Evolutionary conservation across 2,113 vertebrate species (phyloP).

Genomic region (Perognathus longimembris): DNA sequence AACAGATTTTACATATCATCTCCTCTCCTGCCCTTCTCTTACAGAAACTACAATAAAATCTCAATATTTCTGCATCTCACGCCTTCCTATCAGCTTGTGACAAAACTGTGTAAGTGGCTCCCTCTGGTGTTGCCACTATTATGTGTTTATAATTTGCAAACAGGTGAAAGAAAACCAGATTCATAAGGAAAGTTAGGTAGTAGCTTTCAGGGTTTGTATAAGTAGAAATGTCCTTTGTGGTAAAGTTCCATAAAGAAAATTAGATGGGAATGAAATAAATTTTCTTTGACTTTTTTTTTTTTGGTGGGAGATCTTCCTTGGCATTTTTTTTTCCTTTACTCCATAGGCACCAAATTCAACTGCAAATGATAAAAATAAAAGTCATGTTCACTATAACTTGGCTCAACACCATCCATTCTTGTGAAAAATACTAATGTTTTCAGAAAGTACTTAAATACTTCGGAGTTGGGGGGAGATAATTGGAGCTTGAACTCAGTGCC

Average conservation of each 20-base stretch:
- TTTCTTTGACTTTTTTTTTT: background rate
- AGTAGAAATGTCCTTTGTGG: background rate
- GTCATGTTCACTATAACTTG: background rate
- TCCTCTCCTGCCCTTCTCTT: slow-evolving; percentile 64
- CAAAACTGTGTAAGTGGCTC: slow-evolving; percentile 85
- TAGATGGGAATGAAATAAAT: background rate
- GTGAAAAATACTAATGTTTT: background rate
- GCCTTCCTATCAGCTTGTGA: slow-evolving; percentile 39
- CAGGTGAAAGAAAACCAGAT: background rate
- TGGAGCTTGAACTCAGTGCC: too few species aligned
- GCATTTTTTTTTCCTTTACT: background rate
- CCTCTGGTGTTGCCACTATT: slow-evolving; percentile 85
- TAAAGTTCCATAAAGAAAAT: slow-evolving; percentile 4
- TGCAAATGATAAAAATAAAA: slow-evolving; percentile 31
- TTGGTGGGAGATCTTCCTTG: background rate
- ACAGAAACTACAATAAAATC: slow-evolving; percentile 59
- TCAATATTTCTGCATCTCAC: slow-evolving; percentile 63
- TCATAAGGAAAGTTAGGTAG: background rate
- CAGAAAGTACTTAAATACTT: slow-evolving; percentile 2
- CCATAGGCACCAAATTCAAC: background rate
- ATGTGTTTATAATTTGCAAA: slow-evolving; percentile 36
- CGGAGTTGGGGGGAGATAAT: too few species aligned
- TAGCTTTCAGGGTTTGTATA: background rate
- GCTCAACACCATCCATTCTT: background rate
- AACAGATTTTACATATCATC: slow-evolving; percentile 62